phyloP scores from a whole-genome alignment of 2,888 invertebrate genomes.

The Calameuta filiformis region DNA sequence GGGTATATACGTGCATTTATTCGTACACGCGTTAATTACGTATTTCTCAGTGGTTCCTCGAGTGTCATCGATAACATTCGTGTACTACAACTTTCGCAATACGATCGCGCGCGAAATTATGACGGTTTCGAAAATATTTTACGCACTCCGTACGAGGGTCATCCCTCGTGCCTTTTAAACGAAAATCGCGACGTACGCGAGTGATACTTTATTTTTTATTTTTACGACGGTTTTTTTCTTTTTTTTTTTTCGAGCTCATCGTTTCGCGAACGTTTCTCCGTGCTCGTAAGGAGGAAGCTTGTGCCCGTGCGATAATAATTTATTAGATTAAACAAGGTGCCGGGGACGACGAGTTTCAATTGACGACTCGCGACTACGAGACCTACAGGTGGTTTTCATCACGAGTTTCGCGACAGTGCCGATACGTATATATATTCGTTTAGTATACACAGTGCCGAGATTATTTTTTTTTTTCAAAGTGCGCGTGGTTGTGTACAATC shows the following conservation, averaged over 20 bases:
- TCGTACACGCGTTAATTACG: not conserved
- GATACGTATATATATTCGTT: not conserved
- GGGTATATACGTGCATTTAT: not conserved
- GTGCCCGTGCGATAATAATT: not conserved
- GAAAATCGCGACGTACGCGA: not conserved
- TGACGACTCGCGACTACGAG: not conserved
- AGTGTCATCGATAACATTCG: not conserved
- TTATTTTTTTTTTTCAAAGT: not conserved
- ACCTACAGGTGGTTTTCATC: not conserved
- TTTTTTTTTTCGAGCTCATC: not conserved
- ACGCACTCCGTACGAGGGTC: not conserved
- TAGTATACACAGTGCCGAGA: not conserved
- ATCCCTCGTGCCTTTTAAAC: not conserved
- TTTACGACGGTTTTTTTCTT: not conserved
- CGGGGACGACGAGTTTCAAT: not conserved
- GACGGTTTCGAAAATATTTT: not conserved
- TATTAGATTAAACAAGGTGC: not conserved
- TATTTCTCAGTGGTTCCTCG: not conserved
- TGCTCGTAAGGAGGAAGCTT: not conserved
- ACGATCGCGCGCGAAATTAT: not conserved
- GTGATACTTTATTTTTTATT: not conserved
- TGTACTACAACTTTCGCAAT: not conserved
- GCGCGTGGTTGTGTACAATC: slow-evolving; percentile 12
- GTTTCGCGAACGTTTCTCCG: not conserved
- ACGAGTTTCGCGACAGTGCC: not conserved